Conservation (phyloP, 2,797 vertebrate genomes). For the Pantherophis alleghaniensis region DNA sequence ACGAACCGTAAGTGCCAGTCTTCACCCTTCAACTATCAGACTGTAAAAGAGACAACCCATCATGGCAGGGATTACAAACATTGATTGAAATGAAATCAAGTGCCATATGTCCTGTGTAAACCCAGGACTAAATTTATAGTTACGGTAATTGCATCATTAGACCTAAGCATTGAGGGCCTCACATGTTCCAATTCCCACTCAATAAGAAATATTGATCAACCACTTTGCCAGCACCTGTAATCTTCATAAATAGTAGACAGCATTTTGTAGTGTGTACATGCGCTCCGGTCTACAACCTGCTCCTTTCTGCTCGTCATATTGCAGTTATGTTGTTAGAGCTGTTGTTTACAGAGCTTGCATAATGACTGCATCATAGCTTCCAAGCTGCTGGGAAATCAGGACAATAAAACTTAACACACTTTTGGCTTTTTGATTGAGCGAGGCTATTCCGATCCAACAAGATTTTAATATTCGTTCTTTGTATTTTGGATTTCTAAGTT, state of each 20-base stretch:
- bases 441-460: background rate
- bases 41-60: slow-evolving; percentile 38
- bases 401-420: background rate
- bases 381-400: background rate
- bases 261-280: background rate
- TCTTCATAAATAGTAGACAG: slow-evolving; percentile 15
- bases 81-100: slow-evolving; percentile 9
- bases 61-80: slow-evolving; percentile 33
- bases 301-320: background rate
- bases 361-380: background rate
- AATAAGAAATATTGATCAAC: slow-evolving; percentile 44
- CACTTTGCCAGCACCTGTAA: slow-evolving; percentile 17
- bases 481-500: background rate
- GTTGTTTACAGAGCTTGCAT: background rate
- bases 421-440: background rate
- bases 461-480: background rate
- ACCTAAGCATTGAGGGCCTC: slow-evolving; percentile 30
- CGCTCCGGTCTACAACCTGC: background rate
- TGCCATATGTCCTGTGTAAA: background rate
- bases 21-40: slow-evolving; percentile 12
- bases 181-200: background rate
- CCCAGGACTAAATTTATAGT: slow-evolving; percentile 41
- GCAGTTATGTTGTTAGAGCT: background rate
- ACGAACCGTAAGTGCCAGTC: slow-evolving; percentile 20
- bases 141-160: slow-evolving; percentile 25